Evolutionary conservation across 2,888 invertebrate genomes (phyloP), one percentile per base, ranked within the genome.

Genomic region (Myopa testacea): DNA sequence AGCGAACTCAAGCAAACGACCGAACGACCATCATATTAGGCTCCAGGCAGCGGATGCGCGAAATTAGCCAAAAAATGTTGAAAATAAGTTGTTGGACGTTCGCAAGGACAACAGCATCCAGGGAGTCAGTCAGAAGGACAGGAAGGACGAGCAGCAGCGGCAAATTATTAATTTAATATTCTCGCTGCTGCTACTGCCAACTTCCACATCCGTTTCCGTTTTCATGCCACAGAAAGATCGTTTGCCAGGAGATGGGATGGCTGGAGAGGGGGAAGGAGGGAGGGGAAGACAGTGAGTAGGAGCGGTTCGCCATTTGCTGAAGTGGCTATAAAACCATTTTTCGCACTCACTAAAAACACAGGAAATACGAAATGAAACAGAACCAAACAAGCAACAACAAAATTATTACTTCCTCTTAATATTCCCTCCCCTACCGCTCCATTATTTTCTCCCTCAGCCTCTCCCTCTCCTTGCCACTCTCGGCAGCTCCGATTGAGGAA

Each of bases 111-210:
- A 37, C 74, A 69, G 34, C 52, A 76, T 34, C 70, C 62, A 68
- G 74, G 38, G 19, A 37, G 65, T 37, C 8, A 12, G 38, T 26
- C 34, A 19, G 62, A 63, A 63, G 34, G 37, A 38, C 65, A 14
- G 65, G 34, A 34, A 38, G 65, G 37, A 8, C 38, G 14, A 14
- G 14, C 62, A 80, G 76, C 75, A 76, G 68, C 74, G 69, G 19
- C 68, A 80, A 80, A 81, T 82, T 82, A 81, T 81, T 80, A 82
- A 82, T 81, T 81, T 82, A 81, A 82, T 81, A 80, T 79, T 80
- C 79, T 80, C 78, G 79, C 79, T 78, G 78, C 77, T 70, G 78
- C 10, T 45, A 45, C 77, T 70, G 80, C 77, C 72, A 14, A 80
- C 19, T 75, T 75, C 75, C 75, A 80, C 12, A 58, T 75, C 75